phyloP scores from a whole-genome alignment of 2,797 vertebrate genomes.

The Propithecus perrieri region DNA sequence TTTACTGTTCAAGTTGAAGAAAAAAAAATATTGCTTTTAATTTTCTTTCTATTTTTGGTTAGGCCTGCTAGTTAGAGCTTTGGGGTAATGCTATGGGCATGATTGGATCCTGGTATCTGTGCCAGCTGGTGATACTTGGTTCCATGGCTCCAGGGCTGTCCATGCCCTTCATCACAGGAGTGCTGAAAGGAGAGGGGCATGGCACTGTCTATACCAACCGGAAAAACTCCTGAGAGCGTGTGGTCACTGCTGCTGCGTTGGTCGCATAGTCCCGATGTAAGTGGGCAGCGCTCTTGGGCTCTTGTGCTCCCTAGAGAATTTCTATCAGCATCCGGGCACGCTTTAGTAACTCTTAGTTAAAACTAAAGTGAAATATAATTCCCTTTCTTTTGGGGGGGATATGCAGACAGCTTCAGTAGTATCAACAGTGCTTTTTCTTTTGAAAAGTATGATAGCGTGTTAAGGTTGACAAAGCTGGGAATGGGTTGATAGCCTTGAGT shows the following conservation, averaged over 20 bases:
- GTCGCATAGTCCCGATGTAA: accelerated
- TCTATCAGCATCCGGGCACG: background rate
- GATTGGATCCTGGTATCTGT: background rate
- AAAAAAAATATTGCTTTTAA: background rate
- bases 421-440: background rate
- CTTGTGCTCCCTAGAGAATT: background rate
- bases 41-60: background rate
- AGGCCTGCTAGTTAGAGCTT: background rate
- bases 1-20: background rate
- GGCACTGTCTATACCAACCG: accelerated
- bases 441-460: background rate
- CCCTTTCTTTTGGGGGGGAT: background rate
- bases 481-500: background rate
- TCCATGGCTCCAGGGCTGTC: background rate
- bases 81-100: background rate
- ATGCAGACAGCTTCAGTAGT: background rate
- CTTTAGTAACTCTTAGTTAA: background rate
- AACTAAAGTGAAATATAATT: background rate
- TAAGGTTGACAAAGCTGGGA: background rate
- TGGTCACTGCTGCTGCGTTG: background rate
- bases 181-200: background rate
- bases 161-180: background rate
- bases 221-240: background rate
- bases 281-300: accelerated
- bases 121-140: background rate